Evolutionary conservation across 2,888 invertebrate genomes (phyloP).

Genomic region (Apamea anceps): DNA sequence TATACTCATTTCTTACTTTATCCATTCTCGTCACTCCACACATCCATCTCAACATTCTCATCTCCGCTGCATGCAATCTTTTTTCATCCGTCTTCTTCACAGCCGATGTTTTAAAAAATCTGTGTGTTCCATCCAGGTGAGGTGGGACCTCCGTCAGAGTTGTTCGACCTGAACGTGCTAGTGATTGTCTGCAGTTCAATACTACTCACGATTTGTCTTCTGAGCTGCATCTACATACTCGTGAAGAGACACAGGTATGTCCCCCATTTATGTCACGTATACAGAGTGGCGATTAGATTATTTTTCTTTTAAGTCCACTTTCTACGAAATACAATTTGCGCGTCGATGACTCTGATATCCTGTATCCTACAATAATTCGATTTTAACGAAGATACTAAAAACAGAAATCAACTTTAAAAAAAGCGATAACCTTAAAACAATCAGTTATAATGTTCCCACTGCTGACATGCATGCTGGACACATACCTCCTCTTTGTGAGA

Average conservation of each 20-base stretch:
- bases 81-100: too few species aligned
- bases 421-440: neutral
- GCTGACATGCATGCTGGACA: neutral
- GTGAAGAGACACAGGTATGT: conserved; percentile 82
- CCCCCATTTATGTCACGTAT: neutral
- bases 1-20: too few species aligned
- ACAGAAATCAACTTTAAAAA: neutral
- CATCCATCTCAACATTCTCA: too few species aligned
- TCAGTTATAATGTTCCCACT: neutral
- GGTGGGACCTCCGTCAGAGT: conserved; percentile 86
- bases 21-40: too few species aligned
- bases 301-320: too few species aligned
- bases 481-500: neutral
- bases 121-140: conserved; percentile 75
- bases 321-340: too few species aligned
- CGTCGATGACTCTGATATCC: too few species aligned
- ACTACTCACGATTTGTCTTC: conserved; percentile 82
- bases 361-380: neutral
- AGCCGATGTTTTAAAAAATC: neutral
- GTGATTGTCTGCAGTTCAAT: conserved; percentile 87
- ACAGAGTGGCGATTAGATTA: too few species aligned
- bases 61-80: too few species aligned
- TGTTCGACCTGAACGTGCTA: conserved; percentile 85
- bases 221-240: conserved; percentile 86
- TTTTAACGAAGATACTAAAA: neutral